Evolutionary conservation across 64 coral and sea anemone genomes (phyloP).

Genomic region (Montipora sp.): DNA sequence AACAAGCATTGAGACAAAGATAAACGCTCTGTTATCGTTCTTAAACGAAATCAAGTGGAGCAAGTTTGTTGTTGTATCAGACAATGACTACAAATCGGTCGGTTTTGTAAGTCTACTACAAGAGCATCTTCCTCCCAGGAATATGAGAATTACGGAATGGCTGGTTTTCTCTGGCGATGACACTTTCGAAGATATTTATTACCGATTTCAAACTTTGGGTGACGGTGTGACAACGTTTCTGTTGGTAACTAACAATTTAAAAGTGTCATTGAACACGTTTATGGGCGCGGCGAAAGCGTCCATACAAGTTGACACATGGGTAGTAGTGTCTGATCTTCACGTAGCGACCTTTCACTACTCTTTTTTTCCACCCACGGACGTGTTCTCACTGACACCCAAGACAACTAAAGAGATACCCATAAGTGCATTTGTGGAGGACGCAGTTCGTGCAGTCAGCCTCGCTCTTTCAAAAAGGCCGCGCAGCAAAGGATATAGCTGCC

Average conservation of each 20-base stretch:
- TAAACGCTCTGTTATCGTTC: slow-evolving; percentile 17
- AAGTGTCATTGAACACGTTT: slow-evolving; percentile 1
- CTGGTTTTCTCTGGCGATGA: slow-evolving; percentile 7
- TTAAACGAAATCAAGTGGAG: slow-evolving; percentile 24
- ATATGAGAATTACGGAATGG: slow-evolving; percentile 20
- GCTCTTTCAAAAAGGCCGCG: background rate
- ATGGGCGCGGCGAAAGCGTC: background rate
- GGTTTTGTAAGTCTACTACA: slow-evolving; percentile 20
- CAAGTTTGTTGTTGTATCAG: slow-evolving; percentile 56
- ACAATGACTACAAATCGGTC: slow-evolving; percentile 25
- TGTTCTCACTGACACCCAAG: slow-evolving; percentile 1
- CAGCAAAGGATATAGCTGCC: background rate
- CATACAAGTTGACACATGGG: background rate
- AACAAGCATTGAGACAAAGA: background rate
- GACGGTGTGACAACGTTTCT: background rate
- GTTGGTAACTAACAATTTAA: slow-evolving; percentile 48
- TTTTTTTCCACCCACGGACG: background rate
- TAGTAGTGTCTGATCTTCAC: slow-evolving; percentile 19
- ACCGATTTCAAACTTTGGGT: slow-evolving; percentile 6
- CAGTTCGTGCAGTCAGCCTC: background rate
- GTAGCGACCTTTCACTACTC: background rate
- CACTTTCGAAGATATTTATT: background rate
- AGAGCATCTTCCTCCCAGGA: slow-evolving; percentile 26
- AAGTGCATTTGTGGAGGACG: slow-evolving; percentile 25
- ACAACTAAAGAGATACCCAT: background rate